Conservation (phyloP, 1,140 invertebrate genomes). For the Armadillidium nasatum region DNA sequence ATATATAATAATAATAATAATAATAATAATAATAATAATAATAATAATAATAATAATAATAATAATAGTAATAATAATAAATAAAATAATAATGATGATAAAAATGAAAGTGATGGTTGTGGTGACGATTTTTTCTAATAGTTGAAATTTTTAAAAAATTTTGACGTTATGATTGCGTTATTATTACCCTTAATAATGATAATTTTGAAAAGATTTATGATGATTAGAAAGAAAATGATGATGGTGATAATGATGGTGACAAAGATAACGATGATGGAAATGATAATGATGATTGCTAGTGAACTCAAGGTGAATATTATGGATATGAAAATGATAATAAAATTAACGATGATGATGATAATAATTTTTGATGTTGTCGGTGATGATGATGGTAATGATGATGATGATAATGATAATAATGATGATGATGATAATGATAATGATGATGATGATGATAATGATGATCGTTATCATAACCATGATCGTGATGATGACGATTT, state of each 20-base stretch:
- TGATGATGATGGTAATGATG: slow-evolving; percentile 9
- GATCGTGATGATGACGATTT: background rate
- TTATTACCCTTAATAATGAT: too few species aligned
- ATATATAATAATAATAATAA: too few species aligned
- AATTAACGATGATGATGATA: background rate
- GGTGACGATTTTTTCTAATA: too few species aligned
- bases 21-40: too few species aligned
- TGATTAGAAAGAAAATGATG: background rate
- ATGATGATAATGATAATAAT: slow-evolving; percentile 10
- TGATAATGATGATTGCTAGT: background rate
- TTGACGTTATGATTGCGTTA: too few species aligned
- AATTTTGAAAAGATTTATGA: too few species aligned
- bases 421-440: slow-evolving; percentile 9
- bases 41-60: too few species aligned
- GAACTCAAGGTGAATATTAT: background rate
- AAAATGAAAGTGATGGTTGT: too few species aligned
- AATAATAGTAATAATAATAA: too few species aligned
- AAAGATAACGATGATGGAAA: background rate
- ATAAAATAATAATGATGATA: too few species aligned
- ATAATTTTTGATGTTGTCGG: slow-evolving; percentile 1
- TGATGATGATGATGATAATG: slow-evolving; percentile 1
- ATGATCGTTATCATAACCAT: background rate
- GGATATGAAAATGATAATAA: too few species aligned
- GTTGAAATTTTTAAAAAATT: too few species aligned
- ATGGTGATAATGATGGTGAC: slow-evolving; percentile 9